Percentiles rank a stretch among this genome's conserved stretches.
Conservation (phyloP, 1,140 invertebrate species). For the Kradibia gibbosae region DNA sequence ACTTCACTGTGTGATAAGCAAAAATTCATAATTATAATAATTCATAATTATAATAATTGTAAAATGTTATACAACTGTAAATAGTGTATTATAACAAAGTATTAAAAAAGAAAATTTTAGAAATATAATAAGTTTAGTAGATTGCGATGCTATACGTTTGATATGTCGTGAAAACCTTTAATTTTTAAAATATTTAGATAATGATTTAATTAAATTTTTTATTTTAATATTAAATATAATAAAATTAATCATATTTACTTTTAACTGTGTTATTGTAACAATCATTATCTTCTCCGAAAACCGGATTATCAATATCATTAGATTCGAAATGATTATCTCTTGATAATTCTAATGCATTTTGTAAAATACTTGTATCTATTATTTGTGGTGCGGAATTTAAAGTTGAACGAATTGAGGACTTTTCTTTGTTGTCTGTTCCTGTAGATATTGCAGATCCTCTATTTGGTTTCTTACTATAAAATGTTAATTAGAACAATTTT, state of each 20-base stretch:
- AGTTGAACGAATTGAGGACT: conserved; percentile 67
- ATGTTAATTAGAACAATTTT: background rate
- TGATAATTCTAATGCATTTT: conserved; percentile 61
- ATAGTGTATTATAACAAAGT: no score
- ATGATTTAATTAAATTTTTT: background rate
- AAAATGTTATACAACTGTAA: no score
- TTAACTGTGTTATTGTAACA: conserved; percentile 72
- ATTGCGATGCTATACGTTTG: no score
- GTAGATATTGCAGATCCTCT: conserved; percentile 67
- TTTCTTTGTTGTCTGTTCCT: conserved; percentile 67
- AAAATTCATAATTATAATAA: no score
- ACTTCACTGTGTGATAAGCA: no score
- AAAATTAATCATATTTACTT: conserved; percentile 63
- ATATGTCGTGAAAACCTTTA: no score
- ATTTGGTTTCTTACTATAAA: conserved; percentile 72
- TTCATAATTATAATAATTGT: no score
- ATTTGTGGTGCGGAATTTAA: conserved; percentile 67
- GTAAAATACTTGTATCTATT: conserved; percentile 65
- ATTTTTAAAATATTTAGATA: background rate
- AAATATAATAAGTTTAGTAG: no score
- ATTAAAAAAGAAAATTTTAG: no score
- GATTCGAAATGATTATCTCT: conserved; percentile 51
- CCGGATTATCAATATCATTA: conserved; percentile 68
- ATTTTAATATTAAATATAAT: background rate
- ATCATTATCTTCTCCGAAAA: conserved; percentile 66